Percentiles rank a stretch among this genome's conserved stretches.
Conservation (phyloP, 2,113 vertebrate species). For the Nansenia antarctica region DNA sequence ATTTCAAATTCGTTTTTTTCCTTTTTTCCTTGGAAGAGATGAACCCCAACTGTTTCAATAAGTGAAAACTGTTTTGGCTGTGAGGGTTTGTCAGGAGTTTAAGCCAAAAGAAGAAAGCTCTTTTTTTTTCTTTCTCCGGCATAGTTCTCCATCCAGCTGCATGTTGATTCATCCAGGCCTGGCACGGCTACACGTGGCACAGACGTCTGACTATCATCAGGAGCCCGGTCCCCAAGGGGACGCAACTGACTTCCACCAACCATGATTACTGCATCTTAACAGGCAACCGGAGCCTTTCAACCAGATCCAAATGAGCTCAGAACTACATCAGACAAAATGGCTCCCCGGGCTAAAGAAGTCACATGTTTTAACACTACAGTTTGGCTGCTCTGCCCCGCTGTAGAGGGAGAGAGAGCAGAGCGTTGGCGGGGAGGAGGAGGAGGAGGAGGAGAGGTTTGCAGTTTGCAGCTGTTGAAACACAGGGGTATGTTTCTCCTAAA, state of each 20-base stretch:
- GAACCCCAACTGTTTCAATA: conserved; percentile 59
- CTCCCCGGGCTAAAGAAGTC: conserved; percentile 27
- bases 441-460: too few species aligned
- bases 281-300: too few species aligned
- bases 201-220: neutral
- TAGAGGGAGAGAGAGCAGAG: conserved; percentile 13
- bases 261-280: neutral
- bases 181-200: too few species aligned
- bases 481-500: neutral
- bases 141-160: too few species aligned
- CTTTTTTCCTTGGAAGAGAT: conserved; percentile 24
- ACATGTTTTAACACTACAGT: conserved; percentile 32
- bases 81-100: conserved; percentile 9
- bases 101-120: neutral
- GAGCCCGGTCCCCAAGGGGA: neutral
- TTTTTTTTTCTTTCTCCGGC: neutral
- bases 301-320: too few species aligned
- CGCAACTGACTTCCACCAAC: too few species aligned
- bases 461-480: conserved; percentile 66
- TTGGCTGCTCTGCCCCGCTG: conserved; percentile 14
- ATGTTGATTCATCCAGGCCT: too few species aligned
- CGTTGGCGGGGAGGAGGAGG: conserved; percentile 7
- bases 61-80: conserved; percentile 46
- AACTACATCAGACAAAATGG: too few species aligned
- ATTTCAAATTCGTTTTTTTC: too few species aligned